Conservation (phyloP, 2,113 vertebrate species). For the Xenopus borealis region DNA sequence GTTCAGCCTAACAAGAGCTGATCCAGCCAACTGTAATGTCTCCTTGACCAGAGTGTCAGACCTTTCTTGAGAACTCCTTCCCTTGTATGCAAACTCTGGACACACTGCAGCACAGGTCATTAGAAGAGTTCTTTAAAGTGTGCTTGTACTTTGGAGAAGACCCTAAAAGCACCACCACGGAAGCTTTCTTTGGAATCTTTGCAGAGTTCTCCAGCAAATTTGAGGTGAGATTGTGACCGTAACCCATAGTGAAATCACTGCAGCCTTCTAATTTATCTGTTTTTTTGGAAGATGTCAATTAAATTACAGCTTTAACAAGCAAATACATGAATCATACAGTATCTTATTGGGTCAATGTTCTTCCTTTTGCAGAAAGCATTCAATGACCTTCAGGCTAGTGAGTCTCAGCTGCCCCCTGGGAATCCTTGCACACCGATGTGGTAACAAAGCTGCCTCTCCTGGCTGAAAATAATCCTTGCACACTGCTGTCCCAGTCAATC, state of each 20-base stretch:
- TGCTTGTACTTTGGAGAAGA: slow-evolving; percentile 92
- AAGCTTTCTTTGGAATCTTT: slow-evolving; percentile 95
- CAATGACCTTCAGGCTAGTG: slow-evolving; percentile 77
- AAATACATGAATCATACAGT: too few relatives aligned
- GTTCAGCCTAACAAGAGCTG: too few relatives aligned
- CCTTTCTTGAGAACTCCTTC: slow-evolving; percentile 89
- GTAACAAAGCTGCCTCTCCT: slow-evolving; percentile 63
- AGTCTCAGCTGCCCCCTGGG: slow-evolving; percentile 80
- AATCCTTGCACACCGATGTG: slow-evolving; percentile 87
- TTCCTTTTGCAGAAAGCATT: slow-evolving; percentile 77
- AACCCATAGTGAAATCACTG: too few relatives aligned
- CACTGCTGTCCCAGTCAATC: slow-evolving; percentile 31
- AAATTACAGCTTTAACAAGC: too few relatives aligned
- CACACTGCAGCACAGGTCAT: slow-evolving; percentile 82
- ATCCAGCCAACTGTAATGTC: too few relatives aligned
- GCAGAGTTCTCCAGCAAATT: slow-evolving; percentile 94
- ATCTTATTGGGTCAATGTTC: not conserved
- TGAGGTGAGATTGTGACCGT: slow-evolving; percentile 71
- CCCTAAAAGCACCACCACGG: slow-evolving; percentile 82
- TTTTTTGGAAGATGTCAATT: too few relatives aligned
- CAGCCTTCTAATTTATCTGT: too few relatives aligned
- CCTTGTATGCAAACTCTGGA: slow-evolving; percentile 83
- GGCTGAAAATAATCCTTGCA: slow-evolving; percentile 5
- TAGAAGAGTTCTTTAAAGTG: slow-evolving; percentile 88
- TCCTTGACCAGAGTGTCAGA: slow-evolving; percentile 72